phyloP scores from a whole-genome alignment of 2,888 invertebrate genomes.

The Busseola fusca region DNA sequence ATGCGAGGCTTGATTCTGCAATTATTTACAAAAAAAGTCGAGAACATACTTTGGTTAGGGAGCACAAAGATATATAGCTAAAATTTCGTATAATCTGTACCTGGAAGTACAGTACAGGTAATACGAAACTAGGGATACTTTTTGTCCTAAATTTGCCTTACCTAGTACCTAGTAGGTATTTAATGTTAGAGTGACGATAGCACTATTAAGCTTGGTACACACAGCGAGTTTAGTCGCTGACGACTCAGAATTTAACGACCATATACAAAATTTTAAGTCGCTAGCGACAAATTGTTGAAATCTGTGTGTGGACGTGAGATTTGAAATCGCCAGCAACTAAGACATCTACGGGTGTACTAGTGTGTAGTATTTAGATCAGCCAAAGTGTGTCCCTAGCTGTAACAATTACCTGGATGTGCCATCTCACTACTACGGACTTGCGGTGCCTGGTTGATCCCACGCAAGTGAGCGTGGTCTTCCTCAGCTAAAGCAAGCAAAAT shows the following conservation, averaged over 20 bases:
- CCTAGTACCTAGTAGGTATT: neutral
- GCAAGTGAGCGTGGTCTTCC: conserved; percentile 91
- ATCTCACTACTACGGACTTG: conserved; percentile 71
- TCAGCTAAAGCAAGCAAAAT: conserved; percentile 89
- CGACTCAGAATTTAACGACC: too few species aligned
- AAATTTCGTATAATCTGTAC: neutral
- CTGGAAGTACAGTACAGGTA: neutral
- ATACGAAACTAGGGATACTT: neutral
- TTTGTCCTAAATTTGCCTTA: neutral
- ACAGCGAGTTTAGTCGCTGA: neutral
- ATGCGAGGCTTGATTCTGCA: conserved; percentile 6
- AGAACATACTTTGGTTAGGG: conserved; percentile 12
- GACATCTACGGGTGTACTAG: too few species aligned
- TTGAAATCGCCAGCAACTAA: neutral
- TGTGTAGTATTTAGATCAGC: conserved; percentile 2
- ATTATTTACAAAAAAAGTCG: conserved; percentile 24
- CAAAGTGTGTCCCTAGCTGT: conserved; percentile 32
- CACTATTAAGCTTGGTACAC: neutral
- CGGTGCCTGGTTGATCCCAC: conserved; percentile 75
- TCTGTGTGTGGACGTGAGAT: neutral
- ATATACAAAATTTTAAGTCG: neutral
- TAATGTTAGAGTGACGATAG: neutral
- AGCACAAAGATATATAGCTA: neutral
- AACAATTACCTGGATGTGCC: conserved; percentile 77
- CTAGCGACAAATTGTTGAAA: too few species aligned